Evolutionary conservation across 2,797 vertebrate genomes (phyloP).

Genomic region (Astyanax mexicanus): DNA sequence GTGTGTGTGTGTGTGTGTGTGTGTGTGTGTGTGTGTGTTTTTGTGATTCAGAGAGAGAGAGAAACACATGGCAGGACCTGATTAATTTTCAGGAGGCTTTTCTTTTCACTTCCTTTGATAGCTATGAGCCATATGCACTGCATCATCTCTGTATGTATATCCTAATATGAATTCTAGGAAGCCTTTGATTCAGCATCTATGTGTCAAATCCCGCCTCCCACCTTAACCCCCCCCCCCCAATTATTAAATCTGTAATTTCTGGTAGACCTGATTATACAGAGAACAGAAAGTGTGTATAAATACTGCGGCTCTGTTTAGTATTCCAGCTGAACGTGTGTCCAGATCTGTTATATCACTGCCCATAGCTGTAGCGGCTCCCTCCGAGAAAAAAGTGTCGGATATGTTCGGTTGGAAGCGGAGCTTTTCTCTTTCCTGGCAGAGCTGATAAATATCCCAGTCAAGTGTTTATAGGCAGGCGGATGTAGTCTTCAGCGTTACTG

Average conservation of each 20-base stretch:
- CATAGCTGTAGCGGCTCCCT: constrained; percentile 74
- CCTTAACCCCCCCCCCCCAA: not conserved
- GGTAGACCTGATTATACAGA: constrained; percentile 4
- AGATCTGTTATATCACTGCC: constrained; percentile 69
- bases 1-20: constrained; percentile 52
- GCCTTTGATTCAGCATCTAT: constrained; percentile 3
- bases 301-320: not conserved
- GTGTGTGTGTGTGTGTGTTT: constrained; percentile 39
- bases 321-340: constrained; percentile 11
- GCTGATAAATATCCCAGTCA: constrained; percentile 83
- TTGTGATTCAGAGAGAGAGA: constrained; percentile 31
- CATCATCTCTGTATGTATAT: not conserved
- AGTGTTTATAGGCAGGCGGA: constrained; percentile 89
- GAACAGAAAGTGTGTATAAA: not conserved
- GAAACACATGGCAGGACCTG: constrained; percentile 66
- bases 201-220: constrained; percentile 5
- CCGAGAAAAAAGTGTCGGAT: not conserved
- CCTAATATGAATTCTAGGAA: constrained; percentile 18
- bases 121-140: not conserved
- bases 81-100: constrained; percentile 74
- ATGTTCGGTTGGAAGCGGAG: constrained; percentile 63
- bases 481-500: constrained; percentile 90
- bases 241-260: constrained; percentile 22
- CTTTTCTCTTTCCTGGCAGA: constrained; percentile 79
- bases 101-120: not conserved